A percentile compares a stretch with the other conserved stretches of the same genome.
Evolutionary conservation across 2,797 vertebrate species (phyloP).

Genomic region (Apogon hyalosoma): DNA sequence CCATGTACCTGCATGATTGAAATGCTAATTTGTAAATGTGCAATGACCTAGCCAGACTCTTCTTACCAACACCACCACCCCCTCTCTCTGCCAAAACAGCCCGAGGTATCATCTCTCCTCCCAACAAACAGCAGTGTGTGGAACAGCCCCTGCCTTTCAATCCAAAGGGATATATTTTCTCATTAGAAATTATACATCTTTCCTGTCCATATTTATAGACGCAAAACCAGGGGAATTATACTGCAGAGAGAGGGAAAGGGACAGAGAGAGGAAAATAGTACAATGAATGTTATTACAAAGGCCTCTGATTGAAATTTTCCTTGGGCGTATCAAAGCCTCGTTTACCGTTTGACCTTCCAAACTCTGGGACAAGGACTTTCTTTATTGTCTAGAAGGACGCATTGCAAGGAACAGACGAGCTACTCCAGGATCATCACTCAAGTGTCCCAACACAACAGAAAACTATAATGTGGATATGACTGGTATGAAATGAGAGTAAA

Average conservation of each 20-base stretch:
- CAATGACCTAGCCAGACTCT: constrained; percentile 82
- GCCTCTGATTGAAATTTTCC: constrained; percentile 83
- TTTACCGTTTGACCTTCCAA: constrained; percentile 85
- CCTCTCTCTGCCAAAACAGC: constrained; percentile 78
- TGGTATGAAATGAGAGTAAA: constrained; percentile 29
- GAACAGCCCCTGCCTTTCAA: constrained; percentile 81
- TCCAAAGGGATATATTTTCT: constrained; percentile 86
- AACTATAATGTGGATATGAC: constrained; percentile 28
- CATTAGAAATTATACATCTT: constrained; percentile 86
- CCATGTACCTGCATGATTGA: constrained; percentile 84
- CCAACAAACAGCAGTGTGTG: constrained; percentile 82
- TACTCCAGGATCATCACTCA: constrained; percentile 40
- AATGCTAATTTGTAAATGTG: constrained; percentile 88
- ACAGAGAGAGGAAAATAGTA: constrained; percentile 72
- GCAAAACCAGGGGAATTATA: constrained; percentile 86
- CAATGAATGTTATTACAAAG: constrained; percentile 86
- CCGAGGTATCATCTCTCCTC: constrained; percentile 84
- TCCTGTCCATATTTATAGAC: constrained; percentile 83
- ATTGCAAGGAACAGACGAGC: constrained; percentile 39
- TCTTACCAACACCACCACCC: constrained; percentile 55
- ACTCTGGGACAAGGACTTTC: constrained; percentile 83
- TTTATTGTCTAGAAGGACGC: constrained; percentile 70
- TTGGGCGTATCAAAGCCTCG: constrained; percentile 82
- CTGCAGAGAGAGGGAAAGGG: constrained; percentile 63
- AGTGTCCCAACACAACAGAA: constrained; percentile 52